phyloP scores from a whole-genome alignment of 2,113 vertebrate genomes.

The Pseudopipra pipra region DNA sequence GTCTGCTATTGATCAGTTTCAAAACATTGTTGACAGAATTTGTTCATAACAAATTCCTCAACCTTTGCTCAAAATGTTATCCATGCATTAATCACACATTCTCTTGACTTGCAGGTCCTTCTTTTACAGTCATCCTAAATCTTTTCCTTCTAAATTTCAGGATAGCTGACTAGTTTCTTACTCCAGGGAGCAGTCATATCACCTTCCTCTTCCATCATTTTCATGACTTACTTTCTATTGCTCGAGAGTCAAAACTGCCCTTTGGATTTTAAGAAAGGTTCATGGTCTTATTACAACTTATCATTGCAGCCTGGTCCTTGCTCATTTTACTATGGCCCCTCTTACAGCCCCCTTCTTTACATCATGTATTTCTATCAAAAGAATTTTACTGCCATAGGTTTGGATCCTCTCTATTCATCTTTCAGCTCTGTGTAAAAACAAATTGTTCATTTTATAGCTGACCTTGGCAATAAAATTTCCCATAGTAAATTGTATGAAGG shows the following conservation, averaged over 20 bases:
- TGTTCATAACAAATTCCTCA: background rate
- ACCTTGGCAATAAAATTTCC: background rate
- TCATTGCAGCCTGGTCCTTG: background rate
- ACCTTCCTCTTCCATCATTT: conserved; percentile 52
- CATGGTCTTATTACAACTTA: conserved; percentile 3
- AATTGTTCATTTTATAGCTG: background rate
- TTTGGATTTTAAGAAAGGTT: conserved; percentile 29
- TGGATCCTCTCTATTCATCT: background rate
- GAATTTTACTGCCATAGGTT: background rate
- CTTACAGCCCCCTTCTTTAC: background rate
- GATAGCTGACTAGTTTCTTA: conserved; percentile 20
- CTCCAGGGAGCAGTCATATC: conserved; percentile 16
- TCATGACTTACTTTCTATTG: conserved; percentile 37
- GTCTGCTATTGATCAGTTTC: background rate
- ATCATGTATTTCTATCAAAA: background rate
- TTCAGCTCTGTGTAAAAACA: background rate
- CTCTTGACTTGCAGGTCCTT: conserved; percentile 14
- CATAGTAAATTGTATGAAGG: background rate
- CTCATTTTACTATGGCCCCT: background rate
- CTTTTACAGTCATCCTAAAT: conserved; percentile 49
- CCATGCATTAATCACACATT: conserved; percentile 7
- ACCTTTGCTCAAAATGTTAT: conserved; percentile 14
- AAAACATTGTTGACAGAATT: background rate
- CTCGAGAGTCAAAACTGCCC: background rate
- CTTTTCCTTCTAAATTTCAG: conserved; percentile 33